A percentile compares a stretch with the other conserved stretches of the same genome.
Conservation (phyloP, 2,113 vertebrate genomes). For the Prionailurus bengalensis region DNA sequence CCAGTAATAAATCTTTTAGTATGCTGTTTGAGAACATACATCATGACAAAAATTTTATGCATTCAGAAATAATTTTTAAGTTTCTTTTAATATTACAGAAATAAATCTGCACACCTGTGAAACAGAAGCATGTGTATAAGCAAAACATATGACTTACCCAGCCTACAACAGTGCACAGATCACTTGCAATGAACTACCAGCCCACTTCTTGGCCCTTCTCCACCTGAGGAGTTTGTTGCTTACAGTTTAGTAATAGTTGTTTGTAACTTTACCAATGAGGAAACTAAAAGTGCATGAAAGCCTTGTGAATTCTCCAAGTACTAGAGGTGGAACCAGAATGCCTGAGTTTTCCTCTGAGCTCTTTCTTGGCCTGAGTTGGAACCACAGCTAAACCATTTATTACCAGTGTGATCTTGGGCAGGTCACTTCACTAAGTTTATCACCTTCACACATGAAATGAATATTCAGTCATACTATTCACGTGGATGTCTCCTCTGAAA, state of each 20-base stretch:
- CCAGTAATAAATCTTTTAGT: neutral
- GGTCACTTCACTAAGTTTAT: neutral
- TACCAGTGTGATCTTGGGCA: neutral
- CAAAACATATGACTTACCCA: neutral
- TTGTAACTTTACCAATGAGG: neutral
- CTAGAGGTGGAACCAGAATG: neutral
- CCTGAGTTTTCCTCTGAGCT: neutral
- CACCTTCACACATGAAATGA: neutral
- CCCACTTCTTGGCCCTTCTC: neutral
- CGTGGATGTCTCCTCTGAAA: neutral
- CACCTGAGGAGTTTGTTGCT: neutral
- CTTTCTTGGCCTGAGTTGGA: neutral
- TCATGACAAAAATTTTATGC: neutral
- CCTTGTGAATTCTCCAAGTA: neutral
- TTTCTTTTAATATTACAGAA: conserved; percentile 1
- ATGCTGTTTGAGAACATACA: neutral
- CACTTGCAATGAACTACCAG: neutral
- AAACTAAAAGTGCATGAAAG: neutral
- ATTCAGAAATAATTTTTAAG: conserved; percentile 7
- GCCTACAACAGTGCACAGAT: neutral
- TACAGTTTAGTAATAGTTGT: neutral
- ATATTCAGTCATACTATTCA: neutral
- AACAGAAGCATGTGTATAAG: neutral
- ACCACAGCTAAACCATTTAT: neutral
- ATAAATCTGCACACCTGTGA: neutral